These are phyloP conservation scores for Oegoconia quadripuncta DNA, from an alignment of 2,888 invertebrate species.

Conservation along the genomic window DNA sequence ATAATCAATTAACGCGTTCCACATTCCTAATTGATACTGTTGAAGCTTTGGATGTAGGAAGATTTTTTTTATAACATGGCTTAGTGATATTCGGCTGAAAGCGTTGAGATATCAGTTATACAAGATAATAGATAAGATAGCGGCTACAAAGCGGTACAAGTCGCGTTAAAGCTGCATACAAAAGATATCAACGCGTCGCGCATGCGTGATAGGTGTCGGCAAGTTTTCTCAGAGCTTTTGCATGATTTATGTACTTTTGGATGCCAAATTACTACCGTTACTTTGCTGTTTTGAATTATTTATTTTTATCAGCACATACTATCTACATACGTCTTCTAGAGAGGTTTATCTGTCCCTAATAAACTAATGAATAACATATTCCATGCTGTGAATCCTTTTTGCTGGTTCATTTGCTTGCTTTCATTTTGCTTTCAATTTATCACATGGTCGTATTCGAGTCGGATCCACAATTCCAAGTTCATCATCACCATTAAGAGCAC, in stretches of 20 bases:
- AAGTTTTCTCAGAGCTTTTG: slow-evolving; percentile 23
- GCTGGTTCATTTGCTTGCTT: too few species aligned
- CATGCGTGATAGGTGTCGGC: slow-evolving; percentile 30
- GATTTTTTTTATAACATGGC: slow-evolving; percentile 17
- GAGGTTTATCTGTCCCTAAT: too few species aligned
- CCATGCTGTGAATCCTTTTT: too few species aligned
- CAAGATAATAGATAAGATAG: slow-evolving; percentile 42
- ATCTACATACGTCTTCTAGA: too few species aligned
- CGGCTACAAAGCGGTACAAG: slow-evolving; percentile 29
- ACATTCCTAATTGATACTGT: slow-evolving; percentile 20
- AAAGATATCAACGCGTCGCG: slow-evolving; percentile 68
- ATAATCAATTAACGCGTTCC: slow-evolving; percentile 18
- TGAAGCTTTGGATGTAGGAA: slow-evolving; percentile 4
- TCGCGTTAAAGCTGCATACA: slow-evolving; percentile 41
- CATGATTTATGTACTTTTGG: neutral
- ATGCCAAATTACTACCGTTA: slow-evolving; percentile 29
- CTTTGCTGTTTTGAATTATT: slow-evolving; percentile 27
- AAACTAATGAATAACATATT: too few species aligned
- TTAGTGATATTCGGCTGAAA: slow-evolving; percentile 5
- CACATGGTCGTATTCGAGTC: too few species aligned
- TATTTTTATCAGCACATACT: neutral
- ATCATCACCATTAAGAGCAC: too few species aligned
- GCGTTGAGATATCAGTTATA: slow-evolving; percentile 19
- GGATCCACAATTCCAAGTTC: too few species aligned
- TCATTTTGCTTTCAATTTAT: too few species aligned